Evolutionary conservation across 2,113 vertebrate species (phyloP), one percentile per base, ranked within the genome.

Genomic region (Trogon surrucura): DNA sequence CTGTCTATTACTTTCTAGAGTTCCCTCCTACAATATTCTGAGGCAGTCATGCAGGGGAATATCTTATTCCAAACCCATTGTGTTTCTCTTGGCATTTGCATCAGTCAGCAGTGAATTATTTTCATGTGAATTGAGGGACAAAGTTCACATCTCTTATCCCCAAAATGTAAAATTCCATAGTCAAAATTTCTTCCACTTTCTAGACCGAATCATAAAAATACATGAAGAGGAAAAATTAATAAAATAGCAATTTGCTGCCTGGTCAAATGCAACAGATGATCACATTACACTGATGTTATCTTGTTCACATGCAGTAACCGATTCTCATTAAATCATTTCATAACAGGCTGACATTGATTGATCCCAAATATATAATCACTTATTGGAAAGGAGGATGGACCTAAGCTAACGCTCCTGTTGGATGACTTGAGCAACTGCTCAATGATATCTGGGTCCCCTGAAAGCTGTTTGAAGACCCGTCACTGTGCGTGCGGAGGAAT

Each of bases 11-110:
- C 72, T 90, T 93, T 85, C 56, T 77, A 13, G 54, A 70, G 62
- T 82, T 73, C 54, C 36, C 48, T 91, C 71, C 71, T 91, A 58
- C 71, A 70, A 65, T 85, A 83, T 74, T 91, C n/a, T 67, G 71
- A 94, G 56, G 79, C 79, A 88, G 64, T 88, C 58, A 74, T 51
- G 47, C 67, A 93, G 47, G 27, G 20, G 34, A 88, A 20, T 72
- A 53, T 90, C 75, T 93, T 88, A 60, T n/a, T 94, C 88, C 60
- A 91, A 83, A 53, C 6, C 29, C 44, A 36, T 66, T 93, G 56
- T 82, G 30, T 85, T 96, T 95, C 85, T 83, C 53, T 85, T 88
- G 56, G 56, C 6, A 1, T 85, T 93, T 88, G 32, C 29, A 62
- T 83, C 71, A 67, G 51, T 83, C 44, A 85, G 71, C 54, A 80